These are phyloP conservation scores for Monodelphis domestica DNA, from an alignment of 2,797 vertebrate species.

Conservation along the genomic window DNA sequence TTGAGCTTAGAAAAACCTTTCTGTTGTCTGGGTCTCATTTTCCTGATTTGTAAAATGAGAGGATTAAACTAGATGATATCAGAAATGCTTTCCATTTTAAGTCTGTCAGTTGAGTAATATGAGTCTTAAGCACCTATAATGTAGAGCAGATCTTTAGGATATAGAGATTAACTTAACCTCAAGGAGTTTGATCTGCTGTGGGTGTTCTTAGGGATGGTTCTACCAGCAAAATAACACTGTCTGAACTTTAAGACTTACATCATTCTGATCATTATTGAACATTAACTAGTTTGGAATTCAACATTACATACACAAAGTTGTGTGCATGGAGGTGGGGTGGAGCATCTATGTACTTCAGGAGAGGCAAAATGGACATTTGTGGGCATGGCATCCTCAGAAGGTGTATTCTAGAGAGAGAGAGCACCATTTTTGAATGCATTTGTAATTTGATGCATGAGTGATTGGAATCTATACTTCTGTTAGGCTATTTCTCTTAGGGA, in stretches of 20 bases:
- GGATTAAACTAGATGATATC: not conserved
- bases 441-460: not conserved
- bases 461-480: not conserved
- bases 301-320: not conserved
- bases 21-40: not conserved
- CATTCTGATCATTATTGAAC: not conserved
- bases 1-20: not conserved
- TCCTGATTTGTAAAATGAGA: too few relatives aligned
- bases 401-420: not conserved
- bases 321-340: not conserved
- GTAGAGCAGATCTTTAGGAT: not conserved
- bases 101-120: too few relatives aligned
- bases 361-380: not conserved
- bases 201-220: constrained; percentile 8
- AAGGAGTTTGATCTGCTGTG: constrained; percentile 33
- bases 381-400: not conserved
- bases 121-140: not conserved
- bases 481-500: not conserved
- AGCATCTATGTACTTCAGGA: not conserved
- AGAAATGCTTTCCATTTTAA: not conserved
- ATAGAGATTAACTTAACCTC: not conserved
- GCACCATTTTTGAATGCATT: not conserved
- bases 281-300: not conserved
- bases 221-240: not conserved
- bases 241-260: not conserved